Evolutionary conservation across 37 sponge, comb jelly and placozoan genomes (phyloP), one percentile per base, ranked within the genome.

Genomic region (Beroe ovata): DNA sequence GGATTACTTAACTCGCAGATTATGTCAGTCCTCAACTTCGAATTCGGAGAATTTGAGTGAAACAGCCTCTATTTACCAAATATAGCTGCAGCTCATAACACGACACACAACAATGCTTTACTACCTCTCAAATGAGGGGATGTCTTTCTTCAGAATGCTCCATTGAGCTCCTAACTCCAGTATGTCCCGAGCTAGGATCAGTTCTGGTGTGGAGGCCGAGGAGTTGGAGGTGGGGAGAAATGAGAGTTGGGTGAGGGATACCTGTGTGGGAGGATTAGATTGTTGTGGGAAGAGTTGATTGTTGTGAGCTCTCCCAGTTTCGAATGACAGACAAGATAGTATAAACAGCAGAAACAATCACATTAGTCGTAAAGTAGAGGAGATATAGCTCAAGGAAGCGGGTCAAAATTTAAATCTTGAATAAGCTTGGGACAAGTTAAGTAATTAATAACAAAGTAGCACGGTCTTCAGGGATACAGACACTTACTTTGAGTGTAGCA

Each of bases 91-190:
- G n/a, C n/a, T n/a, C n/a, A n/a, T n/a, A n/a, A n/a, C n/a, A n/a
- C 21, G 63, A 18, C 26, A 62, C 63, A 62, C 21, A 20, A 62
- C 21, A 62, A 62, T 16, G 16, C 16, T 11, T 19, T 16, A 29
- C 4, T 20, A 77, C 60, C 95, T 89, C 91, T 99, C 93, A 71
- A 99, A 99, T 16, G 93, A 90, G 16, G 88, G 71, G 28, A 95
- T 93, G 60, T 99, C 94, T 54, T 89, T 89, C 40, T 90, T 91
- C 39, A 95, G 94, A 14, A 96, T 92, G 69, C 96, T 96, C 94
- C 94, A 95, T 11, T 94, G 89, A 3, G 95, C 99, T 29, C 96
- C 99, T 23, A 96, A 93, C 91, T 99, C 99, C 28, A 99, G 92
- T 3, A 91, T 92, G 47, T 93, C 94, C 64, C 99, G 26, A 21